phyloP scores from a whole-genome alignment of 2,888 invertebrate genomes.

The Agonopterix alstromeriana region DNA sequence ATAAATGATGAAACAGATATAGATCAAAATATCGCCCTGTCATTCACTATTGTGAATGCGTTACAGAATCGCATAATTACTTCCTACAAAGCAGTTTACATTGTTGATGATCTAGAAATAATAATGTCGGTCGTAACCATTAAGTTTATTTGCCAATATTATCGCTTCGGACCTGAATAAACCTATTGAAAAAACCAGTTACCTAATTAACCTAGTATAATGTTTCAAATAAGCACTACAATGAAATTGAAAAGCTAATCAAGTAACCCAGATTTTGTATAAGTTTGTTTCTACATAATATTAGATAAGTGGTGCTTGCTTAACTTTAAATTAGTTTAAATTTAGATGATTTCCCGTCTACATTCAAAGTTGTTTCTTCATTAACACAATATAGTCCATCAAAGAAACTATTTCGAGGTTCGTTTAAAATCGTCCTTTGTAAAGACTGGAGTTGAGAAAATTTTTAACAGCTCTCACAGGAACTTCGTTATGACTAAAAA shows the following conservation, averaged over 20 bases:
- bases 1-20: constrained; percentile 40
- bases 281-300: background rate
- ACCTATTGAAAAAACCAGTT: constrained; percentile 1
- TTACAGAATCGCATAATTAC: constrained; percentile 35
- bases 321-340: constrained; percentile 12
- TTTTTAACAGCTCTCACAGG: constrained; percentile 14
- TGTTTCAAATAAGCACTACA: constrained; percentile 1
- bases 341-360: too few relatives aligned
- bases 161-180: constrained; percentile 3
- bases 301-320: constrained; percentile 28
- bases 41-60: constrained; percentile 30
- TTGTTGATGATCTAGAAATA: constrained; percentile 22
- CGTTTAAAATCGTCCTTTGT: constrained; percentile 26
- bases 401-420: constrained; percentile 45
- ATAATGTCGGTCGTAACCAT: constrained; percentile 8
- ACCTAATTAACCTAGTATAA: constrained; percentile 5
- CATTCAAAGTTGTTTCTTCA: constrained; percentile 26
- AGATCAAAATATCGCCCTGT: constrained; percentile 32
- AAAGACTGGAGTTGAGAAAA: constrained; percentile 3
- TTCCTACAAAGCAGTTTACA: constrained; percentile 25
- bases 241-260: constrained; percentile 6
- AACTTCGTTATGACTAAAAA: constrained; percentile 15
- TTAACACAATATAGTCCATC: constrained; percentile 54
- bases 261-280: constrained; percentile 6
- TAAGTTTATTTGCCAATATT: constrained; percentile 9